Conservation (phyloP, 2,888 invertebrate species). For the Ecdyonurus torrentis region DNA sequence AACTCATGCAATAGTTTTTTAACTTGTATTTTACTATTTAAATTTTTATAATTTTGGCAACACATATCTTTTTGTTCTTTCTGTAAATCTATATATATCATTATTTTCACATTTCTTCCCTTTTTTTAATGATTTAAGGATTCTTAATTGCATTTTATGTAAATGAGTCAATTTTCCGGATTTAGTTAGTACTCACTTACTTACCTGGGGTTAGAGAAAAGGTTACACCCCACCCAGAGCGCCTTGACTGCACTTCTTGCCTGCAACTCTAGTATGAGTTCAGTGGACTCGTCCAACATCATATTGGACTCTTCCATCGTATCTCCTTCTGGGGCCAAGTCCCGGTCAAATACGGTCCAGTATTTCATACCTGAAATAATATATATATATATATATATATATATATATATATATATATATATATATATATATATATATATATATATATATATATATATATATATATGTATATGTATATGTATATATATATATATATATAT, state of each 20-base stretch:
- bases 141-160: too few relatives aligned
- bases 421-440: not conserved
- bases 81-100: too few relatives aligned
- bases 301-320: constrained; percentile 35
- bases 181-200: too few relatives aligned
- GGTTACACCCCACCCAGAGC: constrained; percentile 44
- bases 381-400: not conserved
- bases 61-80: too few relatives aligned
- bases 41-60: too few relatives aligned
- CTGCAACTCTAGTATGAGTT: constrained; percentile 36
- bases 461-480: not conserved
- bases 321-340: constrained; percentile 37
- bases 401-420: not conserved
- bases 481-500: not conserved
- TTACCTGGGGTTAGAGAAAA: constrained; percentile 40
- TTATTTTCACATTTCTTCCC: too few relatives aligned
- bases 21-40: too few relatives aligned
- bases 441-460: not conserved
- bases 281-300: constrained; percentile 39
- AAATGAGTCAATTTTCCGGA: too few relatives aligned
- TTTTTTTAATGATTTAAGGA: too few relatives aligned
- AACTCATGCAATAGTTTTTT: too few relatives aligned
- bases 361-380: constrained; percentile 29
- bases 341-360: constrained; percentile 46
- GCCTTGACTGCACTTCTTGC: constrained; percentile 37